Percentiles rank a stretch among this genome's conserved stretches.
phyloP scores from a whole-genome alignment of 1,140 invertebrate species.

The Zaprionus capensis region DNA sequence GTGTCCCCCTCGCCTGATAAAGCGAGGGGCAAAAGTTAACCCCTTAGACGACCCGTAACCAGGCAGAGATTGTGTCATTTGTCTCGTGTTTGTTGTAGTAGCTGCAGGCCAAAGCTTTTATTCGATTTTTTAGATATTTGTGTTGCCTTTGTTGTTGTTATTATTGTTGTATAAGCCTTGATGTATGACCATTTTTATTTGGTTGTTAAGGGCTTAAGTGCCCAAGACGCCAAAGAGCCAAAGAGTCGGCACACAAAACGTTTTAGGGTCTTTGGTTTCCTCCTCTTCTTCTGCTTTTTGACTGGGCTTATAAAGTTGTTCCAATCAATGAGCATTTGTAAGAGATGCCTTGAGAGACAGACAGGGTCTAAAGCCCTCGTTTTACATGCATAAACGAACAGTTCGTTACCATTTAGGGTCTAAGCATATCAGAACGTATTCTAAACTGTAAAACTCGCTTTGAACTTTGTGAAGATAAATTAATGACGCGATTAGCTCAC shows the following conservation, averaged over 20 bases:
- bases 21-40: conserved; percentile 43
- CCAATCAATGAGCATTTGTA: conserved; percentile 65
- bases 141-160: not conserved
- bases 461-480: conserved; percentile 28
- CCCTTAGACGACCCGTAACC: conserved; percentile 18
- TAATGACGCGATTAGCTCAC: conserved; percentile 21
- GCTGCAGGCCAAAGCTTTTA: conserved; percentile 44
- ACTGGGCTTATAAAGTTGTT: conserved; percentile 58
- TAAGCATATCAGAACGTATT: conserved; percentile 1
- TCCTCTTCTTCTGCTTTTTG: conserved; percentile 5
- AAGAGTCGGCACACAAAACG: conserved; percentile 18
- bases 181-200: conserved; percentile 62
- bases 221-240: conserved; percentile 28
- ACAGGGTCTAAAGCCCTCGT: conserved; percentile 1
- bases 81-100: conserved; percentile 21
- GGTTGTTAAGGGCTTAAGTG: conserved; percentile 70
- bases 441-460: conserved; percentile 13
- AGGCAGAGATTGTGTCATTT: conserved; percentile 62
- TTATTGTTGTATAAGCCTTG: conserved; percentile 39
- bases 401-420: conserved; percentile 11
- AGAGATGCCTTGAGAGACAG: not conserved
- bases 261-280: not conserved
- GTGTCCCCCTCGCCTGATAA: conserved; percentile 18
- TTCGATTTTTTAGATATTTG: conserved; percentile 52
- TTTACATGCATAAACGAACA: conserved; percentile 6